Percentiles rank a stretch among this genome's conserved stretches.
These are phyloP conservation scores for Nymphicus hollandicus DNA, from an alignment of 2,113 vertebrate genomes.

Conservation along the genomic window DNA sequence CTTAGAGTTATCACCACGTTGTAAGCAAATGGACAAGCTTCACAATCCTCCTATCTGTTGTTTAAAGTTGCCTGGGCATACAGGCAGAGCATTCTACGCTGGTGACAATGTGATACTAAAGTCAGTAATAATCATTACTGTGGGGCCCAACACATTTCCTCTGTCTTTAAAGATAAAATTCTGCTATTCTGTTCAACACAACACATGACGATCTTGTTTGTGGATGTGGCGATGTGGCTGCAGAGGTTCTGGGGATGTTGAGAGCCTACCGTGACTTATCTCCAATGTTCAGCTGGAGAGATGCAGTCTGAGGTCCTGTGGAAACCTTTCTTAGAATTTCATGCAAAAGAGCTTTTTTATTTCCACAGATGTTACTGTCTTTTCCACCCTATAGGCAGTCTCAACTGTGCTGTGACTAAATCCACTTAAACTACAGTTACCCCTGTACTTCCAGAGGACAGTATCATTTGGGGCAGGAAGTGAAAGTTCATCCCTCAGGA, in stretches of 20 bases:
- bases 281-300: background rate
- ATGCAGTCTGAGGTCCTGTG: background rate
- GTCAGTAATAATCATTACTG: background rate
- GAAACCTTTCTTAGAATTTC: background rate
- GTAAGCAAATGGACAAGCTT: background rate
- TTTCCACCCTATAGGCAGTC: background rate
- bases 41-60: background rate
- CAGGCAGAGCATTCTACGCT: background rate
- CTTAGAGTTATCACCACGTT: background rate
- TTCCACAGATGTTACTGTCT: background rate
- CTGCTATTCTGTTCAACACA: background rate
- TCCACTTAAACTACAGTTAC: background rate
- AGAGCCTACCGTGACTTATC: background rate
- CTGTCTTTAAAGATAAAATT: background rate
- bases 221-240: background rate
- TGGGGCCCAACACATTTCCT: background rate
- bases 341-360: background rate
- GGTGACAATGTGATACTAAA: background rate
- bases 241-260: background rate
- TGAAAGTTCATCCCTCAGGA: conserved; percentile 34
- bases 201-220: background rate
- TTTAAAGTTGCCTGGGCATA: background rate
- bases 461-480: background rate
- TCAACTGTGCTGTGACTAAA: background rate
- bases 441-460: background rate